Evolutionary conservation across 2,797 vertebrate species (phyloP), one percentile per base, ranked within the genome.

Genomic region (Myripristis jacobus): DNA sequence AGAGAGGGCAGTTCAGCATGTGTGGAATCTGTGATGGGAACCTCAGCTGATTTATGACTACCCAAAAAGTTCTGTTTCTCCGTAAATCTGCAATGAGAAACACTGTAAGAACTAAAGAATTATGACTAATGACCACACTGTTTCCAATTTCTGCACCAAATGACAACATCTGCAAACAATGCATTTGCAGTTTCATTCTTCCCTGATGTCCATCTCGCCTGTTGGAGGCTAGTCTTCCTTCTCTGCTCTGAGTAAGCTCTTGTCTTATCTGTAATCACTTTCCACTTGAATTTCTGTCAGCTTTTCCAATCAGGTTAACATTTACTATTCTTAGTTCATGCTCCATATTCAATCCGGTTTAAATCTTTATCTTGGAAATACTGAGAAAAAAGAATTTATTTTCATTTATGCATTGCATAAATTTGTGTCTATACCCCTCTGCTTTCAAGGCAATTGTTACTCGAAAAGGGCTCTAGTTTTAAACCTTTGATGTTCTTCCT

Each of bases 401-500:
- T 19, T 64, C 67, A 56, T 34, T 70, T 79, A 75, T 80, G 79
- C 70, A 76, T 80, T 75, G 70, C 36, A 70, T 57, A 65, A 31
- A 48, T 51, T 4, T 62, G 62, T 69, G 60, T 38, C 2, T 38
- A 24, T 31, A 55, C 51, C 22, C 27, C 65, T 77, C 69, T 78
- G 80, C 87, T 90, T 90, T 92, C 87, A 82, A 88, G 81, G 85
- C 82, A 75, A 74, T 75, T 13, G n/a, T 80, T 78, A 70, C 86
- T 77, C 57, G 73, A 83, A 78, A 81, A 80, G 25, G 13, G 68
- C 56, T 12, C 48, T 6, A 10, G 48, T 51, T 51, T 51, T 7
- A 51, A 51, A 52, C 62, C 88, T 91, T 87, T 91, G 88, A 91
- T 90, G 79, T 79, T n/a, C 50, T 66, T 77, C 83, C 85, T 88